Evolutionary conservation across 2,888 invertebrate genomes (phyloP).

Genomic region (Oligia strigilis): DNA sequence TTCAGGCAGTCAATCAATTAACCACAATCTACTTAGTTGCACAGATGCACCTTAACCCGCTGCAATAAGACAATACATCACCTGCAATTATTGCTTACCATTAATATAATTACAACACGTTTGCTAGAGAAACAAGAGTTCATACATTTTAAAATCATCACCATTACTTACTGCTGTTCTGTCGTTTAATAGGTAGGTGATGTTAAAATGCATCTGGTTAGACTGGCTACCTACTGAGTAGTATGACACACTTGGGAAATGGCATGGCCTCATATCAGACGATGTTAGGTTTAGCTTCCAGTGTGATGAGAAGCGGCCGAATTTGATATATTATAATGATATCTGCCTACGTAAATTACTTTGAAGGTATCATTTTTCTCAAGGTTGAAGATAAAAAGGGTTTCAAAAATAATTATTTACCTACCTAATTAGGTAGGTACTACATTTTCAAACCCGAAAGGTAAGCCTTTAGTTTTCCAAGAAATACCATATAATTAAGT

Average conservation of each 20-base stretch:
- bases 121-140: background rate
- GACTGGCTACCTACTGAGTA: conserved; percentile 19
- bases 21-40: background rate
- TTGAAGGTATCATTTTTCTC: background rate
- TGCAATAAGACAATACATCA: background rate
- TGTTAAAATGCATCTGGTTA: conserved; percentile 32
- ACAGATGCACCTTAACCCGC: background rate
- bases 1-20: background rate
- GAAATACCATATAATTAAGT: background rate
- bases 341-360: background rate
- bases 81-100: conserved; percentile 1
- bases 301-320: background rate
- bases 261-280: background rate
- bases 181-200: background rate
- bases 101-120: conserved; percentile 10
- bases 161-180: conserved; percentile 37
- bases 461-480: conserved; percentile 2
- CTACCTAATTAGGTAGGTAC: too few species aligned
- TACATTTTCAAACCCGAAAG: background rate
- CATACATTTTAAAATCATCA: conserved; percentile 43
- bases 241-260: conserved; percentile 26
- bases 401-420: background rate
- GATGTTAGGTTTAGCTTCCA: conserved; percentile 1
- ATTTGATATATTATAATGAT: background rate
- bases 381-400: background rate